A percentile compares a stretch with the other conserved stretches of the same genome.
phyloP scores from a whole-genome alignment of 2,888 invertebrate genomes.

The Drosophila incognita region DNA sequence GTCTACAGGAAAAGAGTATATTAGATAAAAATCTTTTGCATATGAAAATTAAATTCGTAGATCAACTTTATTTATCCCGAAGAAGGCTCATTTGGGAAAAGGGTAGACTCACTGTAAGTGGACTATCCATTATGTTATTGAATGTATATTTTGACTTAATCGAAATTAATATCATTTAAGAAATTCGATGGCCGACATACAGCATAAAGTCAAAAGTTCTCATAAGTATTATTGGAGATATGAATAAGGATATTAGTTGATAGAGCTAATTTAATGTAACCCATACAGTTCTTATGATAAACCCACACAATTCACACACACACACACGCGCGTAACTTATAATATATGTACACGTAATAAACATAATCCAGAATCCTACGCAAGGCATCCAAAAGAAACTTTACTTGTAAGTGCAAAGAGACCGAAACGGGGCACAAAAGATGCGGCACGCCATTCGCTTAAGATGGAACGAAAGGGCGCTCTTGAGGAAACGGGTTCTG shows the following conservation, averaged over 20 bases:
- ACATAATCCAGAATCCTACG: constrained; percentile 41
- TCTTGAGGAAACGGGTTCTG: constrained; percentile 47
- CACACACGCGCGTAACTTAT: neutral
- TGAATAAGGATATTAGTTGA: constrained; percentile 6
- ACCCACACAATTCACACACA: constrained; percentile 24
- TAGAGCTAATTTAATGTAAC: constrained; percentile 14
- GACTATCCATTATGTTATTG: neutral
- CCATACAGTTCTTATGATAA: constrained; percentile 9
- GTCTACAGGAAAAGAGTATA: neutral
- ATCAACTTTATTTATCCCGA: neutral
- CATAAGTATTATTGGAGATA: constrained; percentile 10
- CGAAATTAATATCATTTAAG: neutral
- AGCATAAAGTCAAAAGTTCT: neutral
- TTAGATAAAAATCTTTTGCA: neutral
- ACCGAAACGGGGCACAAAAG: constrained; percentile 36
- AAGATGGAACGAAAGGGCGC: constrained; percentile 40
- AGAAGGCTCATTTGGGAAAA: neutral
- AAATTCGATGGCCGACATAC: neutral
- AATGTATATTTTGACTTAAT: neutral
- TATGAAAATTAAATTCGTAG: neutral
- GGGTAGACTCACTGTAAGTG: neutral
- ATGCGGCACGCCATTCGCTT: constrained; percentile 47
- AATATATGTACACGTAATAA: neutral
- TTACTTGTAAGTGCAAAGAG: constrained; percentile 30
- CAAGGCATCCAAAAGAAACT: constrained; percentile 36